Percentiles rank a stretch among this genome's conserved stretches.
Evolutionary conservation across 2,888 invertebrate genomes (phyloP).

Genomic region (Tortricodes alternella): DNA sequence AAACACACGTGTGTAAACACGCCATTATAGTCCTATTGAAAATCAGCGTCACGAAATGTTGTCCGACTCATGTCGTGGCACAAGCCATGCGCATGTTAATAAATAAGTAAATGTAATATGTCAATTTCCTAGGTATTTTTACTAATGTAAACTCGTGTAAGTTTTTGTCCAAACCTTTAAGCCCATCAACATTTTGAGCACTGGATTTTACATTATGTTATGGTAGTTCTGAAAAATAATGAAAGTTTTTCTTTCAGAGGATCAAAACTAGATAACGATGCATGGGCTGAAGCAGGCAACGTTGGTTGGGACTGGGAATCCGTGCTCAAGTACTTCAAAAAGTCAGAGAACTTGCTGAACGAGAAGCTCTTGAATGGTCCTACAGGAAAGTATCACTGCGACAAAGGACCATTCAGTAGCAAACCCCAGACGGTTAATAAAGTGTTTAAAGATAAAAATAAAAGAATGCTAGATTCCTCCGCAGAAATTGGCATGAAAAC

Average conservation of each 20-base stretch:
- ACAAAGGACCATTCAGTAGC: constrained; percentile 46
- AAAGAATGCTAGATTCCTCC: not conserved
- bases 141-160: too few relatives aligned
- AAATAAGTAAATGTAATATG: too few relatives aligned
- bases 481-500: constrained; percentile 10
- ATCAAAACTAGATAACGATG: constrained; percentile 54
- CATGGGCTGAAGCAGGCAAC: constrained; percentile 87
- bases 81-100: too few relatives aligned
- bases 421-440: constrained; percentile 54
- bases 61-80: too few relatives aligned
- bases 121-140: too few relatives aligned
- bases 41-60: too few relatives aligned
- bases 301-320: constrained; percentile 56
- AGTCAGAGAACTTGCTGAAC: constrained; percentile 47
- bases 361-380: constrained; percentile 39
- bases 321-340: constrained; percentile 53
- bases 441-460: constrained; percentile 46
- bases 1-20: too few relatives aligned
- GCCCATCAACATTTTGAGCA: not conserved
- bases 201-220: not conserved
- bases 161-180: too few relatives aligned
- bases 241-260: constrained; percentile 7
- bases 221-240: too few relatives aligned
- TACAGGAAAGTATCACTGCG: constrained; percentile 51
- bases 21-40: too few relatives aligned